Percentiles rank a stretch among this genome's conserved stretches.
Evolutionary conservation across 2,797 vertebrate species (phyloP).

Genomic region (Mycteria americana): DNA sequence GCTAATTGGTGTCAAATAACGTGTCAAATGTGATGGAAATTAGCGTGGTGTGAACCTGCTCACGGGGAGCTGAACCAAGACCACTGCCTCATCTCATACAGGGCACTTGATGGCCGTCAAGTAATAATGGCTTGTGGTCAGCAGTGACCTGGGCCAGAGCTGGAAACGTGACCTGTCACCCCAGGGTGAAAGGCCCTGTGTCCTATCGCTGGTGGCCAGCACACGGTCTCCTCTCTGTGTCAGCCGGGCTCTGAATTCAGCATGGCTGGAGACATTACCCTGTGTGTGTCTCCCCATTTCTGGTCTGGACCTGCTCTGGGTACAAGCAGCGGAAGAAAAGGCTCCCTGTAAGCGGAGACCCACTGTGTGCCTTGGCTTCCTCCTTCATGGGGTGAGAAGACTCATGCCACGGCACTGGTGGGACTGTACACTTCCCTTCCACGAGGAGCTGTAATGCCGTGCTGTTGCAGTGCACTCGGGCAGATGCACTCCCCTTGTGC

Average conservation of each 20-base stretch:
- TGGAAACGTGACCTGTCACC: not conserved
- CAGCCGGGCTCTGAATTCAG: not conserved
- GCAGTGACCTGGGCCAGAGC: not conserved
- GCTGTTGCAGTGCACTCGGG: not conserved
- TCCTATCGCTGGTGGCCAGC: not conserved
- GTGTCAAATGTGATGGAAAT: not conserved
- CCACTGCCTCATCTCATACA: not conserved
- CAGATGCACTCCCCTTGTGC: not conserved
- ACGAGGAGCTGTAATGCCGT: not conserved
- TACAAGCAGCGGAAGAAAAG: not conserved
- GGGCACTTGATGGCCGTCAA: not conserved
- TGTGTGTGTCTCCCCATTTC: not conserved
- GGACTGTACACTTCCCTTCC: not conserved
- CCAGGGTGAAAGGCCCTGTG: not conserved
- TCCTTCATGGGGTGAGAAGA: not conserved
- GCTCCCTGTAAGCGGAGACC: not conserved
- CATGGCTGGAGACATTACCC: rapidly evolving
- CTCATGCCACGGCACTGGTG: not conserved
- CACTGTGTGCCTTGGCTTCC: not conserved
- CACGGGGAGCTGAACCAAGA: not conserved
- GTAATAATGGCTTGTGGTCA: not conserved
- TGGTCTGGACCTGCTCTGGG: not conserved
- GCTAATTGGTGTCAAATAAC: not conserved
- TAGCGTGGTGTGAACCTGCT: not conserved
- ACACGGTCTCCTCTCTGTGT: not conserved